Base-by-base conservation (phyloP, 2,113 vertebrate species). In the Lophura nycthemera region DNA sequence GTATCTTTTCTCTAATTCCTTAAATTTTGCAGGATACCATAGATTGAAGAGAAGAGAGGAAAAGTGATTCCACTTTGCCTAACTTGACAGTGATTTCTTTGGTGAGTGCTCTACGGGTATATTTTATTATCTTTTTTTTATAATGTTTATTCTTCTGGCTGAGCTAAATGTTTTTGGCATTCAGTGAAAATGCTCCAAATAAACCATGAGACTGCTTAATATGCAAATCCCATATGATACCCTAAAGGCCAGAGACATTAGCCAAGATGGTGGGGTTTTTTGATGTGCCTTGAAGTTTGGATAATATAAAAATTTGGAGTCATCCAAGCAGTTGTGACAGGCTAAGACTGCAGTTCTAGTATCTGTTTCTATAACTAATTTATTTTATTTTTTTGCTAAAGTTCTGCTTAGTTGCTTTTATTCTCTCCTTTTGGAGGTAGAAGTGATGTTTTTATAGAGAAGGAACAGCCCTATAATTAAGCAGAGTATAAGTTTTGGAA, bases 11-110 rank as follows among this genome's bases (percentile, higher is more conserved):
- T 88, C 72, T 81, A 78, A 86, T 78, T 75, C 61, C 0, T 0
- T 78, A 27, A 67, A 71, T 86, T 94, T 78, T 84, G 54, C 88
- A 96, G 95, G 90, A 69, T 86, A 34, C 43, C 57, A 27, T 66
- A 75, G 43, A 40, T 47, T 93, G 52, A 61, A 5, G 42, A 4
- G 42, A 73, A n/a, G 54, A 92, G 48, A 83, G 78, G 30, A 91
- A 72, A 76, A 70, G 69, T 27, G 42, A 75, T 60, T 83, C 42
- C 1, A 0, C 60, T 90, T 91, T 86, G 34, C 34, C 50, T 43
- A 43, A 3, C 18, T 15, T 42, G 34, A 67, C 24, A 5, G 57
- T 5, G 45, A 80, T 86, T 83, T 47, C 32, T 42, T 90, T 57
- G 61, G 34, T 4, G 5, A 92, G 86, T 69, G 32, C 38, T 86